Conservation (phyloP, 2,113 vertebrate genomes). For the Laticauda laticaudata region DNA sequence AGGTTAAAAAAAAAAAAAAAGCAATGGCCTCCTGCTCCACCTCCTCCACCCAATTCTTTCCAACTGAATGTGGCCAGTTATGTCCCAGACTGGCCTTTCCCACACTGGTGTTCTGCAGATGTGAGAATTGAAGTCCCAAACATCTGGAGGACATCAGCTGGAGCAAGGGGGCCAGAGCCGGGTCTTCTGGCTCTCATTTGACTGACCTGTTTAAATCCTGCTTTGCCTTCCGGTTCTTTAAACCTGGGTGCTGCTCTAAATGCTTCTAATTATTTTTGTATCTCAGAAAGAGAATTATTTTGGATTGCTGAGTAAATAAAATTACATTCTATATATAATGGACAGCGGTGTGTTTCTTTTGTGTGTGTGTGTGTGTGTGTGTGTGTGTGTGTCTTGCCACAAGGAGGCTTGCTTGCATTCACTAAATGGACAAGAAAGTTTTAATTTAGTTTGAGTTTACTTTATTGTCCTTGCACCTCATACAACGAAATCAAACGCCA, state of each 20-base stretch:
- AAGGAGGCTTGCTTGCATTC: not conserved
- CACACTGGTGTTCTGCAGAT: not conserved
- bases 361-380: too few relatives aligned
- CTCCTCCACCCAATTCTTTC: not conserved
- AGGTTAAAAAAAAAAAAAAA: not conserved
- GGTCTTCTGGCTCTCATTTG: not conserved
- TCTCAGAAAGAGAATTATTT: slow-evolving; percentile 14
- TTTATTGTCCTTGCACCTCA: too few relatives aligned
- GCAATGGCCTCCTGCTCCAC: not conserved
- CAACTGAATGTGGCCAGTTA: not conserved
- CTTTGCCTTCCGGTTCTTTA: not conserved
- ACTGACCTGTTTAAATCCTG: not conserved
- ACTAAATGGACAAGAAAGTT: not conserved
- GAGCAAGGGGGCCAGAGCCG: not conserved
- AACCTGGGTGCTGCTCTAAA: not conserved
- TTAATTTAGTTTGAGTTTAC: too few relatives aligned
- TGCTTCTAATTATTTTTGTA: slow-evolving; percentile 30
- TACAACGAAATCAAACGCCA: too few relatives aligned
- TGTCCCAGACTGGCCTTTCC: not conserved
- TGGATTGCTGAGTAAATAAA: slow-evolving; percentile 15
- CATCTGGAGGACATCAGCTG: not conserved
- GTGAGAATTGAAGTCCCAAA: not conserved
- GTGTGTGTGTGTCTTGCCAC: not conserved
- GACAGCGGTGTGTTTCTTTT: not conserved
- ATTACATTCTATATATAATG: not conserved